Evolutionary conservation across 2,888 invertebrate species (phyloP).

Genomic region (Strigamia transsilvanica): DNA sequence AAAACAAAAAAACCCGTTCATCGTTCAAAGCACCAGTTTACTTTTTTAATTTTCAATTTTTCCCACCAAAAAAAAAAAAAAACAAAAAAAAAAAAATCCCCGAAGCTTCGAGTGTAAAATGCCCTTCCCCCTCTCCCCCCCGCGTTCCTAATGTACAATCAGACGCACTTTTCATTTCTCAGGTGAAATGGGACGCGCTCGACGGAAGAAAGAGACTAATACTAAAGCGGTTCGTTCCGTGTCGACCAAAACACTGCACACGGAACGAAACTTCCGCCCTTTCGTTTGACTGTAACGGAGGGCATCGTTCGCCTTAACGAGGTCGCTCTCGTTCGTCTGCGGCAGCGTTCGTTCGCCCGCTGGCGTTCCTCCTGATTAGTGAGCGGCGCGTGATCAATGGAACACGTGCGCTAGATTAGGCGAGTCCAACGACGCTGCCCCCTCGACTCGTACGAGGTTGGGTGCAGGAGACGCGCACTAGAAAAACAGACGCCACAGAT

Average conservation of each 20-base stretch:
- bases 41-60: too few species aligned
- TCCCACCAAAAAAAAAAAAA: too few species aligned
- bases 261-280: constrained; percentile 37
- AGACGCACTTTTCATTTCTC: constrained; percentile 20
- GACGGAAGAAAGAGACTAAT: constrained; percentile 1
- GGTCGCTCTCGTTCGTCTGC: constrained; percentile 37
- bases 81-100: not conserved
- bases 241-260: constrained; percentile 7
- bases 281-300: constrained; percentile 25
- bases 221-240: constrained; percentile 2
- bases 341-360: constrained; percentile 31
- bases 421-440: constrained; percentile 37
- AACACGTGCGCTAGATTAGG: constrained; percentile 50
- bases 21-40: too few species aligned
- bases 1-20: too few species aligned
- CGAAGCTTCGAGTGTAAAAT: too few species aligned
- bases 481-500: constrained; percentile 33
- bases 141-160: not conserved
- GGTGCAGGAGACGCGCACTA: constrained; percentile 16
- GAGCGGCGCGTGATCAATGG: constrained; percentile 50
- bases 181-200: constrained; percentile 22
- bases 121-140: too few species aligned
- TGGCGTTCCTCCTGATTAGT: constrained; percentile 42
- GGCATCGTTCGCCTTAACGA: constrained; percentile 34
- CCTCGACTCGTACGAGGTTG: constrained; percentile 1